Evolutionary conservation across 2,888 invertebrate genomes (phyloP).

Genomic region (Punctoribates punctum): DNA sequence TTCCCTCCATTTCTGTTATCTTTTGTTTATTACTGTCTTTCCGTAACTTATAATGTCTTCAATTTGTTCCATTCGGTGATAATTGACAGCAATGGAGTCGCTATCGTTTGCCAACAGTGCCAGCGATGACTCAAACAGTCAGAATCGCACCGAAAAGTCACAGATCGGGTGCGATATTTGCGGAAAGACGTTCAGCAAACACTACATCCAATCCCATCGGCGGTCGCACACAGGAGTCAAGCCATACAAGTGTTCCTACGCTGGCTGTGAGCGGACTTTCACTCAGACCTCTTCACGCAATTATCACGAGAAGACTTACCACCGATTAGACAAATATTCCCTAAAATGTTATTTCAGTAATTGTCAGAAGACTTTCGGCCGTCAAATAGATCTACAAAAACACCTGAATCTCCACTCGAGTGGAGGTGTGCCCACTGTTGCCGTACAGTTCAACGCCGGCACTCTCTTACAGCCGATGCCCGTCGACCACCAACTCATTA

Average conservation of each 20-base stretch:
- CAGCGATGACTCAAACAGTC: conserved; percentile 3
- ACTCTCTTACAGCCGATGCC: background rate
- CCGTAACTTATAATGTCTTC: too few species aligned
- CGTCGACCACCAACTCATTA: background rate
- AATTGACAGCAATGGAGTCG: background rate
- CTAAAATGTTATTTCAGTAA: background rate
- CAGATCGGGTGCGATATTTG: conserved; percentile 30
- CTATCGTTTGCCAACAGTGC: background rate
- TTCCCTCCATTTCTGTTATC: background rate
- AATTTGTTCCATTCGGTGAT: too few species aligned
- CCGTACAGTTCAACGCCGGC: background rate
- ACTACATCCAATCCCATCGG: conserved; percentile 36
- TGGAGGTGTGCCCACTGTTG: background rate
- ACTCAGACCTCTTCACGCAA: conserved; percentile 38
- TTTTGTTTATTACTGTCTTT: background rate
- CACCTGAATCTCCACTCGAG: conserved; percentile 11
- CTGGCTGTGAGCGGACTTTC: conserved; percentile 37
- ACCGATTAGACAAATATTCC: background rate
- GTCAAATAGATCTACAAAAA: conserved; percentile 28
- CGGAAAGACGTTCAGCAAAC: conserved; percentile 42
- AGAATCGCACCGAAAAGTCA: background rate
- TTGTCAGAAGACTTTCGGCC: conserved; percentile 1
- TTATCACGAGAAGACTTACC: conserved; percentile 40
- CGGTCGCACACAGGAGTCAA: conserved; percentile 31
- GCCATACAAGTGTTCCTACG: conserved; percentile 39